These are phyloP conservation scores for Crax fasciolata DNA, from an alignment of 2,797 vertebrate genomes.

Conservation along the genomic window DNA sequence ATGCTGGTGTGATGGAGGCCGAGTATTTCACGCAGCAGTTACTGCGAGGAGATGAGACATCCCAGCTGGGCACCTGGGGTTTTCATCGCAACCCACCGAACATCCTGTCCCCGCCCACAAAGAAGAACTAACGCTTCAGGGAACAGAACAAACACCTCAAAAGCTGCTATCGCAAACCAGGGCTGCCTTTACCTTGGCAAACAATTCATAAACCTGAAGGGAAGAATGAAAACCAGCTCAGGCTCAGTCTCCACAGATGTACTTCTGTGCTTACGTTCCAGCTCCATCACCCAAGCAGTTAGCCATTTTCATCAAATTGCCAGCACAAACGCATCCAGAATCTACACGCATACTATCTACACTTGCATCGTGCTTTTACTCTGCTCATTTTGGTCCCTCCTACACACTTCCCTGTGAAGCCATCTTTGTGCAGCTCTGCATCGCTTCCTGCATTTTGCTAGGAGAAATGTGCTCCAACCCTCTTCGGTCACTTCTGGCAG, in stretches of 20 bases:
- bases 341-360: background rate
- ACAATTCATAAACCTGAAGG: background rate
- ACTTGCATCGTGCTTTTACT: background rate
- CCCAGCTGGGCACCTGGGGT: background rate
- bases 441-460: background rate
- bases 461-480: background rate
- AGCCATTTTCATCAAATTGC: background rate
- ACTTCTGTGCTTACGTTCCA: background rate
- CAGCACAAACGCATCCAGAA: background rate
- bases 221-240: background rate
- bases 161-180: background rate
- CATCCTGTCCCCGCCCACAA: accelerated
- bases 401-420: background rate
- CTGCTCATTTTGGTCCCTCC: background rate
- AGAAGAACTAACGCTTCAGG: background rate
- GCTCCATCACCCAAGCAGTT: background rate
- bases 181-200: background rate
- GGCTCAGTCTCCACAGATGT: background rate
- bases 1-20: accelerated
- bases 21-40: background rate
- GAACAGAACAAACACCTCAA: accelerated
- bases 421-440: background rate
- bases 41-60: background rate
- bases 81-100: background rate
- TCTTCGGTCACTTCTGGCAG: background rate